phyloP scores from a whole-genome alignment of 2,888 invertebrate species.

The Chrysotoxum bicinctum region DNA sequence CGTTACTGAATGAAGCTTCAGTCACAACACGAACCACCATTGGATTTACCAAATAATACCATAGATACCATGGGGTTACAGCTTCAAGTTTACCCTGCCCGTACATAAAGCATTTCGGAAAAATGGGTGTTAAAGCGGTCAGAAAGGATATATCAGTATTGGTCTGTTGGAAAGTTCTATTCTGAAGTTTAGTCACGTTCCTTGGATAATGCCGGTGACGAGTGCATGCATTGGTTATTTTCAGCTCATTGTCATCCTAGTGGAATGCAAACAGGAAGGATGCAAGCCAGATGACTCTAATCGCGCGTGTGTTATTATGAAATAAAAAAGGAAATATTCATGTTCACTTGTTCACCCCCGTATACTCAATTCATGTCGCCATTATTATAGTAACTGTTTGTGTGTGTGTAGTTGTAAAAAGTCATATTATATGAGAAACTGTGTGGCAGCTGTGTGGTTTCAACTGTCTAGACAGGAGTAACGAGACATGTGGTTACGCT shows the following conservation, averaged over 20 bases:
- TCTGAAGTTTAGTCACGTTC: constrained; percentile 70
- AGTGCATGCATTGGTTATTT: constrained; percentile 65
- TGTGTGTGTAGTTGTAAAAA: background rate
- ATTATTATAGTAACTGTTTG: background rate
- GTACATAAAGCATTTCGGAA: background rate
- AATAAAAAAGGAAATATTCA: constrained; percentile 21
- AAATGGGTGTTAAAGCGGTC: background rate
- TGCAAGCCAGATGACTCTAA: constrained; percentile 62
- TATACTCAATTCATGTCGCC: background rate
- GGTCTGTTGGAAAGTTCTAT: constrained; percentile 6
- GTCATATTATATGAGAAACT: constrained; percentile 19
- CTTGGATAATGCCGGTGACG: constrained; percentile 65
- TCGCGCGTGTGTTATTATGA: constrained; percentile 38
- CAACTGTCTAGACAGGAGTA: constrained; percentile 55
- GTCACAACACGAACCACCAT: too few species aligned
- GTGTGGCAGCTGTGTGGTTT: constrained; percentile 42
- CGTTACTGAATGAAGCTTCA: too few species aligned
- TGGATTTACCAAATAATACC: too few species aligned
- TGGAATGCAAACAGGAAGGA: constrained; percentile 72
- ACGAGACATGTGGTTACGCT: background rate
- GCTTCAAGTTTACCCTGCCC: too few species aligned
- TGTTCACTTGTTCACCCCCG: background rate
- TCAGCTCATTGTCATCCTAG: constrained; percentile 68
- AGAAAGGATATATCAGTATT: constrained; percentile 20
- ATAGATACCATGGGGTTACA: too few species aligned